Base-by-base conservation (phyloP, 1,140 invertebrate species). In the Bombyx mandarina region DNA sequence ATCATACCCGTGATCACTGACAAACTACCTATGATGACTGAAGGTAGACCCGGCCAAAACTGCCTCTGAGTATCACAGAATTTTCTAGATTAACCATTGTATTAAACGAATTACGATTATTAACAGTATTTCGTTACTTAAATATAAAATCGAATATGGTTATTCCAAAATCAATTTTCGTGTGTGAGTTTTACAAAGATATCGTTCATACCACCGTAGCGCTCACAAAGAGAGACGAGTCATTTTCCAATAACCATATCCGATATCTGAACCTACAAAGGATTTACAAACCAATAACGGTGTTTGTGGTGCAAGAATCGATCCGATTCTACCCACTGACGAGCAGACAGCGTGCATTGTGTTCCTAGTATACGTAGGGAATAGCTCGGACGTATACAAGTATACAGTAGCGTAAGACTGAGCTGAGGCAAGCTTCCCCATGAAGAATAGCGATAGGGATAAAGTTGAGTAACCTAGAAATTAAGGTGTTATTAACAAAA, bases 381-480 rank as follows among this genome's bases (percentile, higher is more conserved):
- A 93, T 65, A 93, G 82, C 75, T 93, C 92, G 2, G 91, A 89
- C 0, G 92, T 93, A 55, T 91, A 92, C 56, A 93, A 85, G 65
- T 93, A 93, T 2, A 92, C 77, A 4, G 88, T 86, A 7, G 85
- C 82, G 61, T 91, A 91, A 0, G 90, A 83, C 56, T 89, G 83
- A 1, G 90, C 90, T 18, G 90, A 91, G 44, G 89, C 87, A 63
- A 90, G 90, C 79, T 92, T 93, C 0, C 92, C 92, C 0, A 89
- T 66, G 54, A 94, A 82, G 58, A 62, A 62, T 45, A 62, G 42
- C 5, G 61, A 55, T 8, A 56, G 53, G 3, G 61, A 62, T 43
- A 58, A 6, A 52, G 47, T 47, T 22, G 61, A 53, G 42, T 62
- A 55, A 9, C 56, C 61, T 62, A 53, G 6, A 62, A 62, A 8